Percentiles rank a stretch among this genome's conserved stretches.
Evolutionary conservation across 2,113 vertebrate genomes (phyloP).

Genomic region (Girardinichthys multiradiatus): DNA sequence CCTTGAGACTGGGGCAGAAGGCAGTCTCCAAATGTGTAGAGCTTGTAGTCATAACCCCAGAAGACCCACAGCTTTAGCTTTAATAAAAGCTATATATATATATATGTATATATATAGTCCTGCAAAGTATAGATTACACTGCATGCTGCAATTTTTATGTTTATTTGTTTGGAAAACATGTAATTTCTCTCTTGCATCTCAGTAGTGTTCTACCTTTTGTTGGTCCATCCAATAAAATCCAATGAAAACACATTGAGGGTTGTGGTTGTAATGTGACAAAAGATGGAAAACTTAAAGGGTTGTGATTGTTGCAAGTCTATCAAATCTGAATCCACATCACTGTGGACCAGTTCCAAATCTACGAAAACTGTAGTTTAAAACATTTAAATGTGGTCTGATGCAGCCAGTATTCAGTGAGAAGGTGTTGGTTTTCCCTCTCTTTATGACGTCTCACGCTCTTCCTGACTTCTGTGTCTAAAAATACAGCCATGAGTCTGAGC

Average conservation of each 20-base stretch:
- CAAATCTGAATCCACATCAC: neutral
- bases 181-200: neutral
- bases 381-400: conserved; percentile 21
- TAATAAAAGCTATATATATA: neutral
- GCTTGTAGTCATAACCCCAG: neutral
- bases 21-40: neutral
- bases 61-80: neutral
- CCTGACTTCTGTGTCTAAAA: conserved; percentile 79
- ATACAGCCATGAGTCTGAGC: conserved; percentile 58
- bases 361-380: conserved; percentile 3
- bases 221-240: neutral
- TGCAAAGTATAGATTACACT: neutral
- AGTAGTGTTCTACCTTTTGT: neutral
- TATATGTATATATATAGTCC: no score
- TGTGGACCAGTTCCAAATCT: neutral
- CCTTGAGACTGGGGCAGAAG: neutral
- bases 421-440: conserved; percentile 62
- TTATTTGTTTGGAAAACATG: no score
- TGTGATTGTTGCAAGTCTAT: neutral
- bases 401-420: conserved; percentile 63
- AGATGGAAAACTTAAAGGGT: no score
- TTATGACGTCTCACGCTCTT: conserved; percentile 63
- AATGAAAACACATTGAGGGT: neutral
- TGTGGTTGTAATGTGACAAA: neutral
- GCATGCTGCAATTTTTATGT: no score